Conservation (phyloP, 2,888 invertebrate species). For the Lithophane socia region DNA sequence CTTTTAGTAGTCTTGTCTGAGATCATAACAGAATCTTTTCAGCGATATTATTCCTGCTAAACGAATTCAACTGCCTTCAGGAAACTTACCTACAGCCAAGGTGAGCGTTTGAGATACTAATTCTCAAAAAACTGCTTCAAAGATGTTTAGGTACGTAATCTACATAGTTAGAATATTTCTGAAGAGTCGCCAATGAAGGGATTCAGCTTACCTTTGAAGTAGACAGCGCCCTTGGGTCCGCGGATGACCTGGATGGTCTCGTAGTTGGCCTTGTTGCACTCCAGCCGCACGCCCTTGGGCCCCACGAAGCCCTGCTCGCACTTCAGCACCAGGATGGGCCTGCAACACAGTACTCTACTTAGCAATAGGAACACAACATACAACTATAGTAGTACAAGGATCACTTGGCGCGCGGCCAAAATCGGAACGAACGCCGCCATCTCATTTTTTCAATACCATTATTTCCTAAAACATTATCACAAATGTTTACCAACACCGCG, state of each 20-base stretch:
- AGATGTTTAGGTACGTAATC: too few species aligned
- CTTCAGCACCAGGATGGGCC: constrained; percentile 97
- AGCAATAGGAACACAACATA: background rate
- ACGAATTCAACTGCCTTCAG: too few species aligned
- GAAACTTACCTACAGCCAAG: too few species aligned
- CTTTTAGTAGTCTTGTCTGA: too few species aligned
- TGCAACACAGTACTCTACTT: constrained; percentile 72
- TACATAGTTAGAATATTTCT: too few species aligned
- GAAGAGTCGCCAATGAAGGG: too few species aligned
- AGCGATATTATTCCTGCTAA: too few species aligned
- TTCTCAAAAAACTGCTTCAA: too few species aligned
- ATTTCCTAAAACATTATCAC: background rate
- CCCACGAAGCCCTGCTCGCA: constrained; percentile 99
- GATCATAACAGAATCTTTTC: too few species aligned
- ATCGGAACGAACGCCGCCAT: background rate
- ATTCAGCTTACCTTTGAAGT: constrained; percentile 94
- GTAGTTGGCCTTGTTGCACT: constrained; percentile 98
- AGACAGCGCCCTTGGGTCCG: constrained; percentile 96
- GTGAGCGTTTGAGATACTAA: too few species aligned
- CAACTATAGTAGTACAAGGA: background rate
- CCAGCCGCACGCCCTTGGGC: constrained; percentile 96
- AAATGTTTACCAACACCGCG: background rate
- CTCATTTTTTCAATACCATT: background rate
- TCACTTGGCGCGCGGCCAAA: background rate
- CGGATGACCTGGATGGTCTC: constrained; percentile 98